Evolutionary conservation across 2,797 vertebrate genomes (phyloP), one percentile per base, ranked within the genome.

Genomic region (Bradypodion ventrale): DNA sequence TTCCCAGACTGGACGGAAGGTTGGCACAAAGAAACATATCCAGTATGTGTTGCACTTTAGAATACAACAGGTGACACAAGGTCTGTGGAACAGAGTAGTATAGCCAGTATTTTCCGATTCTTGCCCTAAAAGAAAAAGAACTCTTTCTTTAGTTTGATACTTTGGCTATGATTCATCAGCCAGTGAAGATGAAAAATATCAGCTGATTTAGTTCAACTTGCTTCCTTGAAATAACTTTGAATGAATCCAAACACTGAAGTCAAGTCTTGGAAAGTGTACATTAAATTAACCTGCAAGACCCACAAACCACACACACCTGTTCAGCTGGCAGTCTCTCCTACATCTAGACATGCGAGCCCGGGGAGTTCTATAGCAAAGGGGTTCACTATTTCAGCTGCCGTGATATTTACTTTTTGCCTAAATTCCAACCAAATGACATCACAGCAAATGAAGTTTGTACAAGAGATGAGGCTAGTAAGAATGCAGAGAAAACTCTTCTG

Each of bases 281-380:
- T 77, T 68, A 70, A 77, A 83, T 77, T 44, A 81, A 44, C 52
- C 59, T 77, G 63, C 37, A 77, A 35, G 75, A 70, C 63, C 74
- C 74, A 83, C 63, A 77, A 77, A 69, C 75, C 75, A 44, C 82
- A 77, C 49, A 70, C 82, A 56, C 62, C 69, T 69, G 82, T 62
- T 83, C 65, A 69, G 74, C 13, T 75, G 72, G 42, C 72, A 52
- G 29, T 63, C 10, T 68, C 65, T 69, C 46, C 82, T 32, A n/a
- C 44, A 42, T 56, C 29, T 25, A 69, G 69, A 74, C 65, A 69
- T 35, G 65, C 21, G 60, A 46, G 37, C 23, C 40, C 15, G 44
- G 37, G 63, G 37, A 37, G 23, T 66, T 29, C 21, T 29, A 59
- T 44, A 32, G 63, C 49, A 60, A 65, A n/a, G 8, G 60, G 5